Percentiles rank a stretch among this genome's conserved stretches.
These are phyloP conservation scores for Pardosa pseudoannulata DNA, from an alignment of 2,888 invertebrate genomes.

Conservation along the genomic window DNA sequence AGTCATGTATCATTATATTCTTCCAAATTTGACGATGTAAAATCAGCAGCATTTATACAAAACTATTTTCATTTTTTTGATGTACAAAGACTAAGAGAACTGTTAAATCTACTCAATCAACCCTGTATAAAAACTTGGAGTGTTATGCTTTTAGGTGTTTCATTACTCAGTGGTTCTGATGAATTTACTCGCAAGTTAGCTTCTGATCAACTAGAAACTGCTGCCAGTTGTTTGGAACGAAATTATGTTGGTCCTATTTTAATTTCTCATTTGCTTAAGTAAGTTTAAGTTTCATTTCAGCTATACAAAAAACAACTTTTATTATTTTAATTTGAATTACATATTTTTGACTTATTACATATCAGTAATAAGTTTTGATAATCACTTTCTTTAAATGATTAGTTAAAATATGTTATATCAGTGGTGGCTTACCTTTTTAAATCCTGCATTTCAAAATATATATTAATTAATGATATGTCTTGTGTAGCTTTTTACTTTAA, in stretches of 20 bases:
- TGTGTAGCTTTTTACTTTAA: no score
- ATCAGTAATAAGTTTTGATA: no score
- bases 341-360: no score
- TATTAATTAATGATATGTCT: no score
- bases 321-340: no score
- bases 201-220: constrained; percentile 57
- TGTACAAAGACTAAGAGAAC: constrained; percentile 58
- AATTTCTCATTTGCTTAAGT: constrained; percentile 65
- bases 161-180: constrained; percentile 43
- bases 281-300: no score
- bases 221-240: constrained; percentile 61
- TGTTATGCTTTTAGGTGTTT: constrained; percentile 59
- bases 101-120: constrained; percentile 41
- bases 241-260: constrained; percentile 48
- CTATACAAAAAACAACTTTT: no score
- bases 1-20: background rate
- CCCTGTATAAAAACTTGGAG: constrained; percentile 56
- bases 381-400: no score
- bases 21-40: constrained; percentile 24
- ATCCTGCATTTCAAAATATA: no score
- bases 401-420: no score
- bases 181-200: constrained; percentile 60
- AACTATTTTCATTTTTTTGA: constrained; percentile 71
- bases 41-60: constrained; percentile 54
- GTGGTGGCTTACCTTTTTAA: no score